Conservation (phyloP, 2,113 vertebrate species). For the Sinocyclocheilus anshuiensis region DNA sequence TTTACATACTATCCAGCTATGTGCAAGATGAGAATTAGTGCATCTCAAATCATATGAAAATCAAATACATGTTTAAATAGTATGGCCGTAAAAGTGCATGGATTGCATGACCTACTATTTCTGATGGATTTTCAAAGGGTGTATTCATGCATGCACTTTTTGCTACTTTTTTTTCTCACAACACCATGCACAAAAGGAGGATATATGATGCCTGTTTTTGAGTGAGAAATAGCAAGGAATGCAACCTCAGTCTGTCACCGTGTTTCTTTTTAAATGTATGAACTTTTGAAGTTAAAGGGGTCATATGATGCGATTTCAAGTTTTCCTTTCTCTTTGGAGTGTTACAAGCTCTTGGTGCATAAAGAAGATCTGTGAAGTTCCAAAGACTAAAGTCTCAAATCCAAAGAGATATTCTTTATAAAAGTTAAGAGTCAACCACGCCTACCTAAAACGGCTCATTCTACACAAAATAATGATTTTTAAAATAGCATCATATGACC, state of each 20-base stretch:
- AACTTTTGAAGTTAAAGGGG: not conserved
- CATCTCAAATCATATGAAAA: not conserved
- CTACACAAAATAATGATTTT: no score
- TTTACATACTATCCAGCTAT: slow-evolving; percentile 6
- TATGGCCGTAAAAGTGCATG: not conserved
- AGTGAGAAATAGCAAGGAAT: not conserved
- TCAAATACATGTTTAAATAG: not conserved
- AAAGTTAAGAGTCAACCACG: no score
- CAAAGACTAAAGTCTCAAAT: no score
- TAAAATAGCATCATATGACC: no score
- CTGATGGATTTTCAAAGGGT: not conserved
- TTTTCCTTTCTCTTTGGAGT: no score
- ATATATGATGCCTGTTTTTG: not conserved
- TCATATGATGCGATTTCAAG: no score
- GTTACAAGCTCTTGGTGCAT: no score
- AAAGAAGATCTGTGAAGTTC: no score
- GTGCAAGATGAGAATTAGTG: slow-evolving; percentile 1
- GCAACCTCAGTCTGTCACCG: not conserved
- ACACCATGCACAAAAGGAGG: not conserved
- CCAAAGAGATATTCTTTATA: no score
- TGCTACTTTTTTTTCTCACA: not conserved
- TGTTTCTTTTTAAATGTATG: not conserved
- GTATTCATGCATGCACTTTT: not conserved
- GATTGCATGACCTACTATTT: not conserved
- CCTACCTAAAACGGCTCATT: no score